A percentile compares a stretch with the other conserved stretches of the same genome.
Conservation (phyloP, 2,888 invertebrate species). For the Melipona beecheii region DNA sequence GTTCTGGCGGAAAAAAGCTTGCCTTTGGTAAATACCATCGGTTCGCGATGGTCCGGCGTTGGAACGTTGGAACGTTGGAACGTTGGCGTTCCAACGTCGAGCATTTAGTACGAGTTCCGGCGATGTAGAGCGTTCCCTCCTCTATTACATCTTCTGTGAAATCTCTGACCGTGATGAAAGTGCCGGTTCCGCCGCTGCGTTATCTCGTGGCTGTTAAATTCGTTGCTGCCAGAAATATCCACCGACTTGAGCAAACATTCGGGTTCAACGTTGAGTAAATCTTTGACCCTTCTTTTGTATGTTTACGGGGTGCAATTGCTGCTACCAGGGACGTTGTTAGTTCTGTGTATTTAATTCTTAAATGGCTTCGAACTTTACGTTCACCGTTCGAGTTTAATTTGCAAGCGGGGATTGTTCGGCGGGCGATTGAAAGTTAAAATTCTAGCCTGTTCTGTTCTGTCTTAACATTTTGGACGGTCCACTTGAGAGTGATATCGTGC, state of each 20-base stretch:
- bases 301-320: no score
- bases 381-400: no score
- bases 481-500: not conserved
- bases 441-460: no score
- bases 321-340: no score
- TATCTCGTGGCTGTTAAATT: not conserved
- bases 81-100: not conserved
- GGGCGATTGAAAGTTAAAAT: no score
- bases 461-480: no score
- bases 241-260: not conserved
- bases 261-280: not conserved
- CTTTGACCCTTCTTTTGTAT: no score
- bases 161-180: not conserved
- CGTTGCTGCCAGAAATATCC: not conserved
- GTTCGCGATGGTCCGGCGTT: not conserved
- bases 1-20: not conserved
- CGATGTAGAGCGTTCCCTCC: not conserved
- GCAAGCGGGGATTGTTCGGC: no score
- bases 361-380: no score
- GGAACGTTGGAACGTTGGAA: not conserved
- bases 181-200: no score
- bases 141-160: not conserved
- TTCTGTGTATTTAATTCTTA: no score
- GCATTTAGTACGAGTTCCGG: slow-evolving; percentile 1
- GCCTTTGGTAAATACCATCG: not conserved